Conservation (phyloP, 2,113 vertebrate genomes). For the Patagioenas fasciata region DNA sequence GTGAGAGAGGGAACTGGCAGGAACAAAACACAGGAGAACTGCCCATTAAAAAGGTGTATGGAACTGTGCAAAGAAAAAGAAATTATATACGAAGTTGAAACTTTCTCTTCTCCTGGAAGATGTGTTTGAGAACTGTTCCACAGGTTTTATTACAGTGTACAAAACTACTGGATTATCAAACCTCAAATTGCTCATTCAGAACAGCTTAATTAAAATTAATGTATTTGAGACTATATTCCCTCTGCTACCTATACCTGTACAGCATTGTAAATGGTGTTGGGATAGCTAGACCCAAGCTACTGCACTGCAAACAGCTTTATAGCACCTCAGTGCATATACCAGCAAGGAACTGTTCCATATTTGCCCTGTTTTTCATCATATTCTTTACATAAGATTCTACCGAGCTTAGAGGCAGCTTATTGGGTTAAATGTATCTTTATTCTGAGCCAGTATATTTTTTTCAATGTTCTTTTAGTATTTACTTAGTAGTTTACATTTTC, state of each 20-base stretch:
- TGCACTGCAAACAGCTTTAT: not conserved
- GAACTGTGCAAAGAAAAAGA: not conserved
- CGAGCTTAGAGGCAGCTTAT: not conserved
- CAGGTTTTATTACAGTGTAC: not conserved
- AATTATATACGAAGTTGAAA: not conserved
- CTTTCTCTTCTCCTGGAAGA: conserved; percentile 2
- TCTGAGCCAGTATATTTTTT: not conserved
- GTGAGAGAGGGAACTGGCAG: conserved; percentile 6
- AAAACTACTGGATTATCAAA: not conserved
- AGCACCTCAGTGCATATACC: not conserved
- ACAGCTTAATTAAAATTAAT: conserved; percentile 57
- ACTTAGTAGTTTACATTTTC: not conserved
- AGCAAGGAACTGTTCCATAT: not conserved
- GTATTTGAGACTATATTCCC: conserved; percentile 20
- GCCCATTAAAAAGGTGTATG: not conserved
- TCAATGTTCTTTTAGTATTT: not conserved
- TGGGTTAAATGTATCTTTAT: not conserved
- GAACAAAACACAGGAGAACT: not conserved
- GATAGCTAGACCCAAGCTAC: not conserved
- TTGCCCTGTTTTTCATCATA: not conserved
- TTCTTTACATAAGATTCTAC: not conserved
- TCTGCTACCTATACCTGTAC: not conserved
- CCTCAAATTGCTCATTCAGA: conserved; percentile 26
- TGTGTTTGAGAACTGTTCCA: not conserved
- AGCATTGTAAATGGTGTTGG: not conserved